Evolutionary conservation across 2,113 vertebrate species (phyloP).

Genomic region (Alethe castanea): DNA sequence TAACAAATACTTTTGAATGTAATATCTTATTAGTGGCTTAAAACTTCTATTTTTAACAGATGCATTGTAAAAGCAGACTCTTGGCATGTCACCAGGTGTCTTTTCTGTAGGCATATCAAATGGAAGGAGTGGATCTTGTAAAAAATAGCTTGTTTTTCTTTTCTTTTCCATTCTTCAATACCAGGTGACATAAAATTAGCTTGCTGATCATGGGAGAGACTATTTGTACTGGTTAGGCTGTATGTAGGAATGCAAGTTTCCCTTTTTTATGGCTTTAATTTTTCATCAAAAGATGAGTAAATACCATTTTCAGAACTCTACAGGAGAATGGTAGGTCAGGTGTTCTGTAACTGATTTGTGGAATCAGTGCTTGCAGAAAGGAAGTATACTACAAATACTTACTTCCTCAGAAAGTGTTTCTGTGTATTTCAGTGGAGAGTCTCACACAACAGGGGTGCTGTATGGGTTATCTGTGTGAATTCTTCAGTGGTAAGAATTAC

Average conservation of each 20-base stretch:
- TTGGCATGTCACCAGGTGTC: not conserved
- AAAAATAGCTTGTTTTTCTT: not conserved
- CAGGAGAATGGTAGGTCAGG: not conserved
- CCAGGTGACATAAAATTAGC: not conserved
- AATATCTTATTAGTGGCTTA: not conserved
- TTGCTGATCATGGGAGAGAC: not conserved
- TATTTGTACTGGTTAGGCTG: not conserved
- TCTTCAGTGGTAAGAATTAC: not conserved
- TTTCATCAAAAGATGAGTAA: not conserved
- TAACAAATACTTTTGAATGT: conserved; percentile 12
- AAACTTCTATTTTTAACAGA: not conserved
- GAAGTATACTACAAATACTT: not conserved
- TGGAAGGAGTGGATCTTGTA: not conserved
- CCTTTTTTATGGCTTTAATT: not conserved
- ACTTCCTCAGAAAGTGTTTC: not conserved
- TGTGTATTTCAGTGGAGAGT: not conserved
- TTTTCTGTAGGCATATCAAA: not conserved
- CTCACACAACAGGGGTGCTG: not conserved
- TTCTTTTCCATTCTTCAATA: not conserved
- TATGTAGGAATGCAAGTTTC: not conserved
- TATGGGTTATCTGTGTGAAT: not conserved
- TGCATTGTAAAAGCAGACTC: not conserved
- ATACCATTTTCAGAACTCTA: not conserved
- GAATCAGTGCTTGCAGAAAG: not conserved
- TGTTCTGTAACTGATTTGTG: not conserved